Conservation (phyloP, 2,888 invertebrate species). For the Pantelozetes paolii region DNA sequence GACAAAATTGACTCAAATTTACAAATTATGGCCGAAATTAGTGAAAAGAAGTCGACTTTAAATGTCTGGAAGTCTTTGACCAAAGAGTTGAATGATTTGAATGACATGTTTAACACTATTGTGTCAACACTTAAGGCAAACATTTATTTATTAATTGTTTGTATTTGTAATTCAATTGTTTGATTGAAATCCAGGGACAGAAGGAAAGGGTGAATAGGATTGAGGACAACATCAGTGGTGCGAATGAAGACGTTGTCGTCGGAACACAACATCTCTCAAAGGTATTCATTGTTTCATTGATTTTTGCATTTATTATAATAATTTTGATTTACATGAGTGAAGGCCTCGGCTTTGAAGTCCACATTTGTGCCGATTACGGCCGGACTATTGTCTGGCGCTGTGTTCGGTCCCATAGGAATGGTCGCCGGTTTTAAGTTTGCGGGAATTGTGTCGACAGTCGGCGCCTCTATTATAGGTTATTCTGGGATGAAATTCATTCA, state of each 20-base stretch:
- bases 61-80: background rate
- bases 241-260: background rate
- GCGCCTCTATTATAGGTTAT: conserved; percentile 16
- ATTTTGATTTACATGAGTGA: background rate
- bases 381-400: background rate
- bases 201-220: background rate
- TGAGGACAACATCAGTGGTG: background rate
- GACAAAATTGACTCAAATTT: background rate
- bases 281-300: background rate
- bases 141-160: background rate
- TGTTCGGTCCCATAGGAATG: conserved; percentile 20
- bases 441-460: conserved; percentile 1
- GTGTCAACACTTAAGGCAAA: conserved; percentile 2
- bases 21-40: background rate
- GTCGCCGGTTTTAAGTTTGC: conserved; percentile 7
- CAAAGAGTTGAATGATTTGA: conserved; percentile 31
- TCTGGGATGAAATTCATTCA: conserved; percentile 23
- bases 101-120: conserved; percentile 24
- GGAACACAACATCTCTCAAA: conserved; percentile 31
- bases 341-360: conserved; percentile 4
- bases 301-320: background rate
- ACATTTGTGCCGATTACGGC: conserved; percentile 14
- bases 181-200: conserved; percentile 10
- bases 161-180: background rate
- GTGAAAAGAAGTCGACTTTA: background rate